Base-by-base conservation (phyloP, 1,140 invertebrate genomes). In the Temnothorax nylanderi region DNA sequence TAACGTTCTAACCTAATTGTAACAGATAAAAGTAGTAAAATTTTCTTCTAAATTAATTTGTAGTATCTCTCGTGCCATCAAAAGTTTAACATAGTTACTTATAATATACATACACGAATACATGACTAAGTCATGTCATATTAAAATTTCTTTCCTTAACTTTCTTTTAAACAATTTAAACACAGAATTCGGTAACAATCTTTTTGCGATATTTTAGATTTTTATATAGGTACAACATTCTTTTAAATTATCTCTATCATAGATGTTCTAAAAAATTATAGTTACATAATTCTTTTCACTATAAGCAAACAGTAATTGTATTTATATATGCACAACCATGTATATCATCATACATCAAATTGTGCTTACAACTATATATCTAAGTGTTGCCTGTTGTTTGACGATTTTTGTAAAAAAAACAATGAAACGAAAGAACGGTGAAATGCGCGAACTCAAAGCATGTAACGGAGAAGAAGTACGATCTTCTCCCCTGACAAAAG, bases 401-500 rank as follows among this genome's bases (percentile, higher is more conserved):
- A 21, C 58, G 37, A 62, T 47, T 62, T 77, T 47, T 21, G 10
- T 0, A 32, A 77, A 41, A 47, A 69, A 2, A 32, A 11, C 11
- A 16, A 21, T 21, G 10, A 67, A 47, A 69, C 0, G 18, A 21
- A 64, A 49, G 49, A 78, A 21, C 16, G 18, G 16, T 8, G 21
- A 77, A 62, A 81, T 37, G 41, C 47, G 21, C 78, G 21, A 71
- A 41, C 47, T 69, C 47, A 32, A 7, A 16, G 47, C 1, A 54
- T 69, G 77, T 47, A 80, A 69, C 60, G 4, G 47, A 54, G 16
- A 26, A 69, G 62, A 54, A 69, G 62, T 56, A 16, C n/a, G n/a
- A 4, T 81, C 51, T 71, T 71, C 16, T 71, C 37, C 49, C 49
- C 7, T 81, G 65, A 71, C 21, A 71, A 71, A 81, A 81, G 74